Evolutionary conservation across 2,888 invertebrate species (phyloP).

Genomic region (Mactromeris polynyma): DNA sequence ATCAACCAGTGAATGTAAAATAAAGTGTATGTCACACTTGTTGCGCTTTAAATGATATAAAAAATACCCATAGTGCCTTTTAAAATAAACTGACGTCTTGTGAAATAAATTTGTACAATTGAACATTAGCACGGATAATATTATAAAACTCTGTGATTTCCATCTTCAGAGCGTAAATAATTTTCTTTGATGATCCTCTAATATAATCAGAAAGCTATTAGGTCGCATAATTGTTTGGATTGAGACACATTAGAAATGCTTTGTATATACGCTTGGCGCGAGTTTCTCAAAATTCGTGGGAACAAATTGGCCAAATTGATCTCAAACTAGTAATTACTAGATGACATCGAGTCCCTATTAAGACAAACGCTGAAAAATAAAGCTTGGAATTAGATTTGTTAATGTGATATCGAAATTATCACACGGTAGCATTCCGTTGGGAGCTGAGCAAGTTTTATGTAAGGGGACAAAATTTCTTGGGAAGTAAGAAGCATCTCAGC

Average conservation of each 20-base stretch:
- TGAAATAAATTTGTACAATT: background rate
- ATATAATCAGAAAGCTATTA: constrained; percentile 47
- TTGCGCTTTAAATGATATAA: too few species aligned
- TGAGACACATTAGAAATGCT: constrained; percentile 39
- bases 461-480: constrained; percentile 1
- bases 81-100: background rate
- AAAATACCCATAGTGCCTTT: too few species aligned
- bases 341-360: constrained; percentile 45
- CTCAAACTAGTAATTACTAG: constrained; percentile 50
- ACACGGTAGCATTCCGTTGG: background rate
- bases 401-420: constrained; percentile 20
- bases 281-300: constrained; percentile 32
- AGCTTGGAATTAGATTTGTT: constrained; percentile 43
- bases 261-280: constrained; percentile 41
- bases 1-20: too few species aligned
- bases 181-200: constrained; percentile 31
- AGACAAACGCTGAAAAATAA: constrained; percentile 43
- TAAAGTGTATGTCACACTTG: too few species aligned
- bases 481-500: background rate
- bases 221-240: constrained; percentile 46
- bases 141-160: constrained; percentile 27
- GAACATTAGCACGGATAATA: background rate
- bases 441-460: background rate
- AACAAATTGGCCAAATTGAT: constrained; percentile 53
- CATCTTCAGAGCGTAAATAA: constrained; percentile 26